phyloP scores from a whole-genome alignment of 2,113 vertebrate genomes.

The Xiphophorus couchianus region DNA sequence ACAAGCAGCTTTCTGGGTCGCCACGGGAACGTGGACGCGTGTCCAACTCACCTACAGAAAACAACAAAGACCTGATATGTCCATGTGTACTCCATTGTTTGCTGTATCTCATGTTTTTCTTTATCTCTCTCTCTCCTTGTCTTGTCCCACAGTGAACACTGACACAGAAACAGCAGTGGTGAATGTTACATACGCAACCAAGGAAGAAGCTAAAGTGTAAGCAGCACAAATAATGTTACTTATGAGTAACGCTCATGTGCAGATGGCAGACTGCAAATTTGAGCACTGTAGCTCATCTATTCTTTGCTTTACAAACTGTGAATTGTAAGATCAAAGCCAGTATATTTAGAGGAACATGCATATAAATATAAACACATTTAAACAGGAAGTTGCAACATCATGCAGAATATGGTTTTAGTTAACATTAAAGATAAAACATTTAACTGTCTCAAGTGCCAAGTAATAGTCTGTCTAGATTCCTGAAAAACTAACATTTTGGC shows the following conservation, averaged over 20 bases:
- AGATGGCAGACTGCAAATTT: neutral
- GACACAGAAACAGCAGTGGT: conserved; percentile 96
- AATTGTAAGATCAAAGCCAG: too few relatives aligned
- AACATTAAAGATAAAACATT: too few relatives aligned
- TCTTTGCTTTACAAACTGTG: too few relatives aligned
- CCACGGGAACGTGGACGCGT: conserved; percentile 48
- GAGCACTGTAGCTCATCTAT: too few relatives aligned
- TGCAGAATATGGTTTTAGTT: too few relatives aligned
- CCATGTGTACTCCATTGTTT: conserved; percentile 27
- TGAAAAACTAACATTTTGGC: neutral
- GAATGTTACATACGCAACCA: conserved; percentile 91
- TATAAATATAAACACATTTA: too few relatives aligned
- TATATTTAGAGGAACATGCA: too few relatives aligned
- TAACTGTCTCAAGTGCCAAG: too few relatives aligned
- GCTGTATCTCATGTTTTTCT: conserved; percentile 13
- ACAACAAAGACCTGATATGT: conserved; percentile 27
- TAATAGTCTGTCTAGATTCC: too few relatives aligned
- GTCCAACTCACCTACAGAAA: conserved; percentile 47
- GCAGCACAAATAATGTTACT: conserved; percentile 52
- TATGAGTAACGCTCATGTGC: conserved; percentile 15
- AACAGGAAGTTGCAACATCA: too few relatives aligned
- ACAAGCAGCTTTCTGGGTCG: conserved; percentile 57
- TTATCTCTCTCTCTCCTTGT: conserved; percentile 4
- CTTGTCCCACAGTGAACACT: conserved; percentile 86
- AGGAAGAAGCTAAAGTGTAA: conserved; percentile 96